Evolutionary conservation across 2,888 invertebrate genomes (phyloP).

Genomic region (Willowsia nigromaculata): DNA sequence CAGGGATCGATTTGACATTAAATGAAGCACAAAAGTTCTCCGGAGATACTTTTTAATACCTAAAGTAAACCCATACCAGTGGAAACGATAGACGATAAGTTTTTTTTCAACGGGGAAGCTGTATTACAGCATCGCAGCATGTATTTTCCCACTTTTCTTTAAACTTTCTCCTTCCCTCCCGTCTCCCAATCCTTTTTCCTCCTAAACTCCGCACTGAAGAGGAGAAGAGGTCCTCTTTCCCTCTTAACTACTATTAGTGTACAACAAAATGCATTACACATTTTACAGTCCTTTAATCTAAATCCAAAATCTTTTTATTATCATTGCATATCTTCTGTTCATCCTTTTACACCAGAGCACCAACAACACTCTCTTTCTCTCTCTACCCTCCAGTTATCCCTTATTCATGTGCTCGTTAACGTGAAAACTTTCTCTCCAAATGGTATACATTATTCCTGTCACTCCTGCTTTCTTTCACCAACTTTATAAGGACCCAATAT

Average conservation of each 20-base stretch:
- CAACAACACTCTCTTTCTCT: not conserved
- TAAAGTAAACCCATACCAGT: not conserved
- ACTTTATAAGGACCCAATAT: not conserved
- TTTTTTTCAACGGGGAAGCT: not conserved
- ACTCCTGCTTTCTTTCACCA: not conserved
- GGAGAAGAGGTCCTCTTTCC: too few relatives aligned
- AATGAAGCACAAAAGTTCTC: conserved; percentile 49
- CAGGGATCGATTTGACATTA: conserved; percentile 51
- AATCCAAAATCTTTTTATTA: conserved; percentile 59
- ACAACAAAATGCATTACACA: conserved; percentile 16
- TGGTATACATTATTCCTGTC: conserved; percentile 32
- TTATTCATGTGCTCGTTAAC: conserved; percentile 65
- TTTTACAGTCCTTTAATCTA: conserved; percentile 50
- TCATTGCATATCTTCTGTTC: conserved; percentile 28
- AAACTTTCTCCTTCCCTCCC: not conserved
- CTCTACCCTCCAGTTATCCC: conserved; percentile 21
- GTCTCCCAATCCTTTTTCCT: not conserved
- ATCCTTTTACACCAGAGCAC: not conserved
- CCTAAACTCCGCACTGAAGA: not conserved
- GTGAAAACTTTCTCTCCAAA: conserved; percentile 40
- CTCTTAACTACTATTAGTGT: conserved; percentile 26
- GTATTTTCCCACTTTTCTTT: not conserved
- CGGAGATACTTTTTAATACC: conserved; percentile 1
- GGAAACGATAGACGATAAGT: not conserved
- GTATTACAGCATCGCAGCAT: not conserved